A percentile compares a stretch with the other conserved stretches of the same genome.
Conservation (phyloP, 2,888 invertebrate genomes). For the Dexiosoma caninum region DNA sequence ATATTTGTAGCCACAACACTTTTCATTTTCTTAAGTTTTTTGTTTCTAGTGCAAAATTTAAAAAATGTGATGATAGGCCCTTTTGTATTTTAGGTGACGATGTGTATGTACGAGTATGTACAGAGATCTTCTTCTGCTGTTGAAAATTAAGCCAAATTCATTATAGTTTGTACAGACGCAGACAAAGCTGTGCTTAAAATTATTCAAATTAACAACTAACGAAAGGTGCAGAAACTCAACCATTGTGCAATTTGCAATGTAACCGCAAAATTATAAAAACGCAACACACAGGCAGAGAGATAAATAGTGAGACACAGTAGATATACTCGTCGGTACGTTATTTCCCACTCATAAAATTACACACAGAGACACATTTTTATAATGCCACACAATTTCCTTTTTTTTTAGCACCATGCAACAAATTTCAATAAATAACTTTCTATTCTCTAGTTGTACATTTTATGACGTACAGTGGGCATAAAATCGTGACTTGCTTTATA, state of each 20-base stretch:
- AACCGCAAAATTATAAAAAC: background rate
- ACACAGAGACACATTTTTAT: background rate
- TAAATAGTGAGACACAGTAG: too few species aligned
- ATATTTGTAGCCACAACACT: too few species aligned
- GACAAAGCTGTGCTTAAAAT: background rate
- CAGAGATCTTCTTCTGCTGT: too few species aligned
- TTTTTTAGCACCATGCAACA: slow-evolving; percentile 8
- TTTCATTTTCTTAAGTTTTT: too few species aligned
- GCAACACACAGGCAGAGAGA: background rate
- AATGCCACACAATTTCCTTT: background rate
- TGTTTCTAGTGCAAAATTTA: too few species aligned
- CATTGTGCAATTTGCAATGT: slow-evolving; percentile 35
- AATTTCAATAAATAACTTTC: slow-evolving; percentile 28
- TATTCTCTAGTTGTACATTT: slow-evolving; percentile 9
- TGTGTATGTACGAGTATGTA: too few species aligned
- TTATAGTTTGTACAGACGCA: too few species aligned
- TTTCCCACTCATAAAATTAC: background rate
- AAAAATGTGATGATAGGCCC: too few species aligned
- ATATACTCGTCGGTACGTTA: too few species aligned
- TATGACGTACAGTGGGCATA: background rate
- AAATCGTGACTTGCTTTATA: background rate
- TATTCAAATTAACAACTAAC: background rate
- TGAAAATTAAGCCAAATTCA: too few species aligned
- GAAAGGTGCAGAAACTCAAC: slow-evolving; percentile 34
- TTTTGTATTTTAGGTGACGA: too few species aligned